These are phyloP conservation scores for Nyctalus aviator DNA, from an alignment of 2,797 vertebrate genomes.

Conservation along the genomic window DNA sequence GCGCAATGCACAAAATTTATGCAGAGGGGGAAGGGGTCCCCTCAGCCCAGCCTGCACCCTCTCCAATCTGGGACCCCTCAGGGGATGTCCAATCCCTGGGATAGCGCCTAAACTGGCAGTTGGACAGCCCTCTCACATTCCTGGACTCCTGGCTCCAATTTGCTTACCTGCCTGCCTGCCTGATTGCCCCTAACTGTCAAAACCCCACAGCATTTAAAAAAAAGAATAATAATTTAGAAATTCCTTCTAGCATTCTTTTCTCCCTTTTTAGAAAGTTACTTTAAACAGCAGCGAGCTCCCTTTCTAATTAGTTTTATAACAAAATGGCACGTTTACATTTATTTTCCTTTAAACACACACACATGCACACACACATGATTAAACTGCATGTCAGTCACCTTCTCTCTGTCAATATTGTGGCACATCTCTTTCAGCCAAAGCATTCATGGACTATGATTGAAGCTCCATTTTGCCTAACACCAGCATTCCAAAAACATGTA, in stretches of 20 bases:
- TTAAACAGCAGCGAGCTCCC: not conserved
- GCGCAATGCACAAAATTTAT: too few species aligned
- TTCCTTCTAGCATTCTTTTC: not conserved
- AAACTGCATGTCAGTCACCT: not conserved
- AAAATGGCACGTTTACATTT: not conserved
- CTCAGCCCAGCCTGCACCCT: too few species aligned
- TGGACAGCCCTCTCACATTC: too few species aligned
- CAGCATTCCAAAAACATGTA: not conserved
- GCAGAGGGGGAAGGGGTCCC: too few species aligned
- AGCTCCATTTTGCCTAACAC: not conserved
- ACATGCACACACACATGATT: fast-evolving
- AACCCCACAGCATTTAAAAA: not conserved
- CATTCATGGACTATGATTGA: not conserved
- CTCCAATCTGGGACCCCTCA: too few species aligned
- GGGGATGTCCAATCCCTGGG: too few species aligned
- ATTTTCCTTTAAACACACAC: not conserved
- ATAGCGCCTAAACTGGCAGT: too few species aligned
- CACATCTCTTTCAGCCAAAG: not conserved
- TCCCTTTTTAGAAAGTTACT: constrained; percentile 6
- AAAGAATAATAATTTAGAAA: not conserved
- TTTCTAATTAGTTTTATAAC: not conserved
- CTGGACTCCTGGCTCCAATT: too few species aligned
- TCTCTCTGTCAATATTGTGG: not conserved
- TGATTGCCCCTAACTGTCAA: not conserved
- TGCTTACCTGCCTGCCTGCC: too few species aligned